Conservation (phyloP, 2,888 invertebrate genomes). For the Reticulitermes lucifugus region DNA sequence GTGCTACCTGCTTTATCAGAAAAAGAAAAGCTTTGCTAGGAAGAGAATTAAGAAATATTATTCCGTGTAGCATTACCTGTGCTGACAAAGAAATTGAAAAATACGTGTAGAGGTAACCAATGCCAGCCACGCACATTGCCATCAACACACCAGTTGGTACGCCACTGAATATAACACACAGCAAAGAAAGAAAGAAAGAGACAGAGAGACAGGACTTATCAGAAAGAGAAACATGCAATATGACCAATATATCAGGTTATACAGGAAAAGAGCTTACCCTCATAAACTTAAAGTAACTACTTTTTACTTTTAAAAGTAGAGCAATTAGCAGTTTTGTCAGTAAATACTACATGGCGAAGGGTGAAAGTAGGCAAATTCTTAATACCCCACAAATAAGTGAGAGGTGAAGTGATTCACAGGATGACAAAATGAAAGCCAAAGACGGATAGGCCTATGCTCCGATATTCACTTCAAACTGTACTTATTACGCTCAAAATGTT, state of each 20-base stretch:
- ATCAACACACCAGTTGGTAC: constrained; percentile 11
- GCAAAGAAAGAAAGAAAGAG: neutral
- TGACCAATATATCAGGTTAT: neutral
- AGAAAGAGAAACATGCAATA: neutral
- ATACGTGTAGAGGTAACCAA: too few relatives aligned
- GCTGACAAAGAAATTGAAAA: too few relatives aligned
- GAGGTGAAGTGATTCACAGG: neutral
- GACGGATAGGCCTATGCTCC: neutral
- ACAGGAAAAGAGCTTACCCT: neutral
- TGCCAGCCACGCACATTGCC: neutral
- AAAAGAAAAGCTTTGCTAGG: too few relatives aligned
- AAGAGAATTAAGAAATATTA: too few relatives aligned
- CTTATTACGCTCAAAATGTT: too few relatives aligned
- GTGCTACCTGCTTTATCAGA: too few relatives aligned
- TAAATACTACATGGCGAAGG: neutral
- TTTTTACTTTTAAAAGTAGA: neutral
- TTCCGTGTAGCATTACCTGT: too few relatives aligned
- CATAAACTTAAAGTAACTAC: neutral
- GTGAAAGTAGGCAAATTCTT: neutral
- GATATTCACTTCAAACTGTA: too few relatives aligned
- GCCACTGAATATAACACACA: neutral
- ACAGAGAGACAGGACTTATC: neutral
- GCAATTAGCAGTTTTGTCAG: neutral
- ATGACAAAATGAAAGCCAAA: neutral
- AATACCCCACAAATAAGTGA: neutral